These are phyloP conservation scores for Montipora cactus DNA, from an alignment of 64 coral and sea anemone genomes.

Conservation along the genomic window DNA sequence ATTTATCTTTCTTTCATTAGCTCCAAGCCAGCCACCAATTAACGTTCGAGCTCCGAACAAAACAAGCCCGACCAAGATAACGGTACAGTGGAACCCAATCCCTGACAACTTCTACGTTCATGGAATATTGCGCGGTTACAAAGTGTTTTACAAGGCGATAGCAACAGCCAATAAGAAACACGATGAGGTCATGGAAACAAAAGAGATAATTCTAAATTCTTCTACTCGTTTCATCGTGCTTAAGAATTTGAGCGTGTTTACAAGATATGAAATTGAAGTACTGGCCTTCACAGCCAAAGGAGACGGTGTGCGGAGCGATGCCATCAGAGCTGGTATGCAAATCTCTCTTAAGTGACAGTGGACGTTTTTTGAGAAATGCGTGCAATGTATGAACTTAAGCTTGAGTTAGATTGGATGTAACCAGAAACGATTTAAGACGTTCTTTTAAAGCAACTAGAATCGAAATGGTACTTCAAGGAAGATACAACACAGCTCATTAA, in stretches of 20 bases:
- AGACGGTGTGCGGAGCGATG: conserved; percentile 66
- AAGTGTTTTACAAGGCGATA: conserved; percentile 72
- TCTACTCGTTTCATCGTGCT: conserved; percentile 20
- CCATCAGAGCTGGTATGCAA: conserved; percentile 70
- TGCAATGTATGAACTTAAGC: no score
- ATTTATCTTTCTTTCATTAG: conserved; percentile 22
- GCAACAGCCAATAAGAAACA: conserved; percentile 39
- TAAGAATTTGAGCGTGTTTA: conserved; percentile 69
- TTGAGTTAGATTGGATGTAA: no score
- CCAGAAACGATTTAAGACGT: no score
- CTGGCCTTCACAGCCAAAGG: conserved; percentile 92
- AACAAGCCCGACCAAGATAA: conserved; percentile 77
- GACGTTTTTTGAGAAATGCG: no score
- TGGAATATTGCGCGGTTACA: conserved; percentile 82
- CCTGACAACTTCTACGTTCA: conserved; percentile 77
- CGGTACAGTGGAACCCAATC: conserved; percentile 74
- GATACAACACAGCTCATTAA: no score
- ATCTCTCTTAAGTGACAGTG: background rate
- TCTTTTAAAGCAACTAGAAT: no score
- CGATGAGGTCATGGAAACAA: background rate
- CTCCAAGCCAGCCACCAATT: conserved; percentile 73
- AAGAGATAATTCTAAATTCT: conserved; percentile 4
- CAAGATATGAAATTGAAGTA: conserved; percentile 77
- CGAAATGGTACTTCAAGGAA: no score
- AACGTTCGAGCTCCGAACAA: conserved; percentile 72